Evolutionary conservation across 37 sponge, comb jelly and placozoan genomes (phyloP).

Genomic region (Eunapius fragilis): DNA sequence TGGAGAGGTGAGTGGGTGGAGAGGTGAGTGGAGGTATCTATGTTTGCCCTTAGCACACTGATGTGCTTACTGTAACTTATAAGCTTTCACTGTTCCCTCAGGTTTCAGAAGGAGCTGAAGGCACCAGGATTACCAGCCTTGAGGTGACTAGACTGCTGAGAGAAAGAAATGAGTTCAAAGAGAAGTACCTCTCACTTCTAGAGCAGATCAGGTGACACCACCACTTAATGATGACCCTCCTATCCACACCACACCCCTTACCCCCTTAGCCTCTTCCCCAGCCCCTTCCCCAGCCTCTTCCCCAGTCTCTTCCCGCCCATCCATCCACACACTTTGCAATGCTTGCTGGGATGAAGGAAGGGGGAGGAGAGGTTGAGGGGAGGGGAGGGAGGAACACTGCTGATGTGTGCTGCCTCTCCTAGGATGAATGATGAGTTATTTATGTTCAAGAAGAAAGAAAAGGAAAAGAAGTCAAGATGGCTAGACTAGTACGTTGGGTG

Average conservation of each 20-base stretch:
- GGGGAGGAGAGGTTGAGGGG: too few relatives aligned
- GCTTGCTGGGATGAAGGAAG: too few relatives aligned
- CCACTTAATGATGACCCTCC: background rate
- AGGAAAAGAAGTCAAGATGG: slow-evolving; percentile 67
- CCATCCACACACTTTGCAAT: background rate
- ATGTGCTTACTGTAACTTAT: background rate
- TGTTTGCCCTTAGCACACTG: too few relatives aligned
- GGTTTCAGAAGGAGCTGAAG: slow-evolving; percentile 43
- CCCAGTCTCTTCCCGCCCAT: background rate
- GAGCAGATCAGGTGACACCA: slow-evolving; percentile 74
- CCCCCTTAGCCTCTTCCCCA: background rate
- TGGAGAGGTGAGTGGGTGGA: too few relatives aligned
- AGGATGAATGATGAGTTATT: slow-evolving; percentile 80
- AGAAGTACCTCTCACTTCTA: slow-evolving; percentile 82
- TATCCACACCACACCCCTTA: too few relatives aligned
- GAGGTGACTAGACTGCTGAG: slow-evolving; percentile 79
- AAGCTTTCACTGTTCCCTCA: background rate
- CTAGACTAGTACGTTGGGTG: slow-evolving; percentile 80
- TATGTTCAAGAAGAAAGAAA: slow-evolving; percentile 69
- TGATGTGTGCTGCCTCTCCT: background rate
- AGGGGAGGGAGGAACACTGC: too few relatives aligned
- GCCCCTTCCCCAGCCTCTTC: background rate
- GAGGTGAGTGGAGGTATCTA: slow-evolving; percentile 10
- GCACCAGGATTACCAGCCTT: slow-evolving; percentile 37
- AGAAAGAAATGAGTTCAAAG: slow-evolving; percentile 91